Percentiles rank a stretch among this genome's conserved stretches.
phyloP scores from a whole-genome alignment of 1,140 invertebrate genomes.

The Tetramorium simillimum region DNA sequence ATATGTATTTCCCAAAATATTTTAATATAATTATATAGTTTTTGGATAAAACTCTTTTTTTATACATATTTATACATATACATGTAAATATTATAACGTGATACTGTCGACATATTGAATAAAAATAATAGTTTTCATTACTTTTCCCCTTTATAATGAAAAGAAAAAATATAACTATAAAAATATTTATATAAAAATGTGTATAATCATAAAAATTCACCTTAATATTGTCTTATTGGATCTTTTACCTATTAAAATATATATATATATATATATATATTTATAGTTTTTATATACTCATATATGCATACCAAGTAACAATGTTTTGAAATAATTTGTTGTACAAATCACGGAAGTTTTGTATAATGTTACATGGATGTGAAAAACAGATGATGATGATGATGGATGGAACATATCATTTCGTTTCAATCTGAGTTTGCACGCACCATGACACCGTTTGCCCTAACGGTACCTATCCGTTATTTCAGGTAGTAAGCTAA shows the following conservation, averaged over 20 bases:
- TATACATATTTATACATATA: not conserved
- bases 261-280: not conserved
- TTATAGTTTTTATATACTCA: not conserved
- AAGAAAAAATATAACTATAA: constrained; percentile 1
- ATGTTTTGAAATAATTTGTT: not conserved
- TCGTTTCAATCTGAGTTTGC: not conserved
- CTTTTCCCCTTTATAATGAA: not conserved
- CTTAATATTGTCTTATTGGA: not conserved
- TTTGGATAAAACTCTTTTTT: not conserved
- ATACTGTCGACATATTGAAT: not conserved
- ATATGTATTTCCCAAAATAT: not conserved
- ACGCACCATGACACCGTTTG: constrained; percentile 12
- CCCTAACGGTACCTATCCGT: constrained; percentile 18
- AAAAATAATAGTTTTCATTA: not conserved
- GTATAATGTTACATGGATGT: not conserved
- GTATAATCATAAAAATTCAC: not conserved
- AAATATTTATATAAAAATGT: not conserved
- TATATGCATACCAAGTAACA: not conserved
- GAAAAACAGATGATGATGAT: not conserved
- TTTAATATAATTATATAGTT: not conserved
- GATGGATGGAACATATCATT: not conserved
- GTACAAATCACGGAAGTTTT: not conserved
- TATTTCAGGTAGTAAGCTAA: constrained; percentile 12
- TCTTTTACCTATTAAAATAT: not conserved
- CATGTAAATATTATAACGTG: not conserved